Evolutionary conservation across 2,113 vertebrate species (phyloP), one percentile per base, ranked within the genome.

Genomic region (Dryoscopus gambensis): DNA sequence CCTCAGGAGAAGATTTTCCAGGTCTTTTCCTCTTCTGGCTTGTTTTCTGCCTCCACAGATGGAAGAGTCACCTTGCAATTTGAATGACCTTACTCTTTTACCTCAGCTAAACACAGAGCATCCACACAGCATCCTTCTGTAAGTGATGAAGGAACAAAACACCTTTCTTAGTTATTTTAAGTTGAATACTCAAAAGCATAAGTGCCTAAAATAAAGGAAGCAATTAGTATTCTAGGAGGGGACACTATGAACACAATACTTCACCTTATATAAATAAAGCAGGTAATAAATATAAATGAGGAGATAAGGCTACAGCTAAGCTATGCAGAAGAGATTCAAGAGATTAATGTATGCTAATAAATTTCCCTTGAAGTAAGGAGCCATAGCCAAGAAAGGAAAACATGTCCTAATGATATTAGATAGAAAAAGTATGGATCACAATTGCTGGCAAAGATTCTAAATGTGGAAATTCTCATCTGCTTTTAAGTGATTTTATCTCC

Each of bases 251-350:
- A 80, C 30, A 90, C n/a, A 84, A 31, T 84, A 24, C 40, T 69
- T 82, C 67, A 94, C 21, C n/a, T 96, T 56, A 65, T 42, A 53
- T 69, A 93, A 94, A 88, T 83, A 83, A 87, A 73, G 25, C 57
- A 81, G 47, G 39, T 89, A 76, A 83, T 95, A 95, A 94, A 92
- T 90, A 86, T 19, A 90, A 80, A 46, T 53, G 35, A 88, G 40
- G 37, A 93, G 75, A 92, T 37, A 53, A 21, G 52, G 35, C 60
- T 95, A 56, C 40, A 81, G 60, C 30, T 79, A 85, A 84, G 30
- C 35, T 76, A 16, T 52, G 39, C 84, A 93, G 74, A 76, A 76
- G 67, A 69, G 20, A 57, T 53, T 14, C 28, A 65, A 64, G 52
- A 84, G 78, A 94, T 89, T 76, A 85, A 90, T 64, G 37, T 23